These are phyloP conservation scores for Acanthurus leucopareius DNA, from an alignment of 2,797 vertebrate species.

Conservation along the genomic window DNA sequence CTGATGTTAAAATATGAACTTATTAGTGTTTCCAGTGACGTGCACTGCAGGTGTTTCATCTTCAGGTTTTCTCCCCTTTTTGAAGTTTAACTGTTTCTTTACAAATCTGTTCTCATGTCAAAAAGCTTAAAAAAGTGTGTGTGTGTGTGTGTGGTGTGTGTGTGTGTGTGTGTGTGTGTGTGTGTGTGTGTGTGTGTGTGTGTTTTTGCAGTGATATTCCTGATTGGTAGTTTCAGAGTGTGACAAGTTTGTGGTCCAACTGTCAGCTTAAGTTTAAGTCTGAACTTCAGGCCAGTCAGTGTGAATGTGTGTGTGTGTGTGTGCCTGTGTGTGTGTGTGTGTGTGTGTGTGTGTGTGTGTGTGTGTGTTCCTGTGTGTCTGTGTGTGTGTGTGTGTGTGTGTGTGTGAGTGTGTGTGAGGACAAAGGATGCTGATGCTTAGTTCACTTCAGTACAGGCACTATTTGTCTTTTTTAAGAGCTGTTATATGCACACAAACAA, in stretches of 20 bases:
- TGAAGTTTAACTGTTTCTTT: background rate
- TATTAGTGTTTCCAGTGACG: background rate
- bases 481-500: slow-evolving; percentile 44
- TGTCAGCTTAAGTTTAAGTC: slow-evolving; percentile 55
- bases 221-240: slow-evolving; percentile 40
- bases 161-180: background rate
- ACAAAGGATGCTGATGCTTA: slow-evolving; percentile 28
- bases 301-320: slow-evolving; percentile 23
- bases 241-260: slow-evolving; percentile 53
- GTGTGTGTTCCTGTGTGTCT: too few species aligned
- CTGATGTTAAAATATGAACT: background rate
- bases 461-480: slow-evolving; percentile 50
- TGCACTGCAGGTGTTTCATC: background rate
- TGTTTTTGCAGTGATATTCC: slow-evolving; percentile 33
- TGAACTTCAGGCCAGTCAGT: slow-evolving; percentile 29
- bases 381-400: too few species aligned
- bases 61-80: slow-evolving; percentile 9
- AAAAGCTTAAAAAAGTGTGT: slow-evolving; percentile 17
- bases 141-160: background rate
- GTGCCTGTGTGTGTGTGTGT: too few species aligned
- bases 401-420: too few species aligned
- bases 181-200: background rate
- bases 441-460: slow-evolving; percentile 40
- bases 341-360: too few species aligned
- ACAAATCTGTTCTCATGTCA: slow-evolving; percentile 41